Percentiles rank a stretch among this genome's conserved stretches.
Conservation (phyloP, 2,888 invertebrate species). For the Herminia tarsipennalis region DNA sequence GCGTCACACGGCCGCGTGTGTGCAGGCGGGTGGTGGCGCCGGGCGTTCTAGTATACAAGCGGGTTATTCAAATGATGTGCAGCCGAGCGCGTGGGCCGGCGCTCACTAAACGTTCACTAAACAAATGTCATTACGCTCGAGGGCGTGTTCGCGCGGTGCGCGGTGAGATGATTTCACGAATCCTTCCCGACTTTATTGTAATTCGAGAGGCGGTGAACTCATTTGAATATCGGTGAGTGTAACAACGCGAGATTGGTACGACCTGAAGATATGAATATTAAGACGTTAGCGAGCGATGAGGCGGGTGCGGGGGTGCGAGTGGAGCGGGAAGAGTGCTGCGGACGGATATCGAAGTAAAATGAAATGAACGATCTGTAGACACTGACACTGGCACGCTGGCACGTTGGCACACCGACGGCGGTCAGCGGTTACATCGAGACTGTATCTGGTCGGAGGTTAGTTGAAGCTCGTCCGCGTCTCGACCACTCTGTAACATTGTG, state of each 20-base stretch:
- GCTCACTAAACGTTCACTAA: constrained; percentile 5
- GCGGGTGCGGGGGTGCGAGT: neutral
- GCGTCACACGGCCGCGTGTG: too few species aligned
- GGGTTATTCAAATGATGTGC: neutral
- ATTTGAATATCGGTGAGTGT: constrained; percentile 7
- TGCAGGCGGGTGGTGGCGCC: too few species aligned
- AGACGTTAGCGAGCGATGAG: constrained; percentile 5
- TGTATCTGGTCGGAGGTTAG: too few species aligned
- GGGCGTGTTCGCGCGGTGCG: neutral
- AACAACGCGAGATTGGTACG: neutral
- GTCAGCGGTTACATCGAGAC: too few species aligned
- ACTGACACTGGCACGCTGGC: constrained; percentile 35
- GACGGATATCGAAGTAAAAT: constrained; percentile 33
- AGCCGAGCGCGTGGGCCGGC: too few species aligned
- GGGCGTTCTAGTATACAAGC: neutral
- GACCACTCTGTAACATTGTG: too few species aligned
- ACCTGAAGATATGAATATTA: constrained; percentile 13
- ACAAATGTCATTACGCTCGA: neutral
- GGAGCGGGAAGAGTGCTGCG: constrained; percentile 3
- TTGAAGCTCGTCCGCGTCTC: too few species aligned
- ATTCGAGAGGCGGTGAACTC: constrained; percentile 7
- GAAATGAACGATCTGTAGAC: constrained; percentile 40
- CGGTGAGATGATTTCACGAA: neutral
- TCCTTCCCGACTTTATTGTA: neutral
- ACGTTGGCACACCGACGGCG: too few species aligned